A percentile compares a stretch with the other conserved stretches of the same genome.
Conservation (phyloP, 2,113 vertebrate genomes). For the Otus sunia region DNA sequence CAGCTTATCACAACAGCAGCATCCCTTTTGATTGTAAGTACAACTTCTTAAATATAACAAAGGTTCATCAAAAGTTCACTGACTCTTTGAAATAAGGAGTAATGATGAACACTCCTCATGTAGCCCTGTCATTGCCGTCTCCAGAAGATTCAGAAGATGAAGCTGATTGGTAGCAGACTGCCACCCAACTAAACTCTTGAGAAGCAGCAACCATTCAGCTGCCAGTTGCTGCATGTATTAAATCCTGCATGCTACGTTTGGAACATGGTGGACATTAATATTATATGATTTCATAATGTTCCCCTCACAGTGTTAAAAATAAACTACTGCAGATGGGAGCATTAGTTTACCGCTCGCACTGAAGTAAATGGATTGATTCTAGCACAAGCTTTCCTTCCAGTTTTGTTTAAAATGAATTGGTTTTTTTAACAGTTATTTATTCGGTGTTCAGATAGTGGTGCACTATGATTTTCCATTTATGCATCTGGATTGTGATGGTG, state of each 20-base stretch:
- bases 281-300: neutral
- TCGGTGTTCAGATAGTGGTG: neutral
- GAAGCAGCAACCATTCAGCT: neutral
- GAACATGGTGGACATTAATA: neutral
- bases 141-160: neutral
- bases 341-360: neutral
- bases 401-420: neutral
- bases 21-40: neutral
- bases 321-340: neutral
- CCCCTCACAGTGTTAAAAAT: neutral
- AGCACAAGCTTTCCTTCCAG: neutral
- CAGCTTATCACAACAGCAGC: neutral
- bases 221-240: neutral
- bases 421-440: neutral
- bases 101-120: neutral
- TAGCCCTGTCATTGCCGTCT: neutral
- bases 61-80: neutral
- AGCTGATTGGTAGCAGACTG: neutral
- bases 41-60: neutral
- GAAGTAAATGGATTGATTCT: neutral
- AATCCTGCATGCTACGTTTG: neutral
- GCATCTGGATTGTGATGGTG: neutral
- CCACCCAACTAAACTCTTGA: neutral
- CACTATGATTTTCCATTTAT: neutral
- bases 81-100: neutral